phyloP scores from a whole-genome alignment of 1,140 invertebrate species.

The Lepidurus apus region DNA sequence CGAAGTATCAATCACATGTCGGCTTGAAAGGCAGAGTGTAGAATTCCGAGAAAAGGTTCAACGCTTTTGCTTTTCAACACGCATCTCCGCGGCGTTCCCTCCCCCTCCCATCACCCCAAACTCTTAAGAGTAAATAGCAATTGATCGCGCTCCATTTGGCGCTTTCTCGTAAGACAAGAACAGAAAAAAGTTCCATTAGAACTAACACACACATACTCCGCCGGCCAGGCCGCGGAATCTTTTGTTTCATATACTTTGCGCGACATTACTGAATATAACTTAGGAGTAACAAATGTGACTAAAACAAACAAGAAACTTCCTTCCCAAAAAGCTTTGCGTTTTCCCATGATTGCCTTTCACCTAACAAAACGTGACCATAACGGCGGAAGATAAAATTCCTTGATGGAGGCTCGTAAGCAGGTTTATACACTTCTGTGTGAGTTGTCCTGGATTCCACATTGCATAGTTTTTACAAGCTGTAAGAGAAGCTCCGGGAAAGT shows the following conservation, averaged over 20 bases:
- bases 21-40: neutral
- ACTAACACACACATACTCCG: neutral
- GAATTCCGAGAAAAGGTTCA: neutral
- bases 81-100: neutral
- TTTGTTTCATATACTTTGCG: neutral
- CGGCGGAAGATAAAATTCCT: too few relatives aligned
- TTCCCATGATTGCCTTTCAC: too few relatives aligned
- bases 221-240: neutral
- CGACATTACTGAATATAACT: neutral
- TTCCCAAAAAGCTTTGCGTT: too few relatives aligned
- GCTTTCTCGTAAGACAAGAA: neutral
- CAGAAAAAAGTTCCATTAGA: neutral
- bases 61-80: neutral
- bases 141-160: neutral
- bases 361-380: too few relatives aligned
- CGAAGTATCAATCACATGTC: conserved; percentile 1
- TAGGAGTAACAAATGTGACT: neutral
- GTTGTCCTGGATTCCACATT: too few relatives aligned
- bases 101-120: neutral
- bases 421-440: too few relatives aligned
- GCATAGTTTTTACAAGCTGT: too few relatives aligned
- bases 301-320: too few relatives aligned
- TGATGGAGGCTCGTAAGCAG: too few relatives aligned
- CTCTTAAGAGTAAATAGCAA: neutral
- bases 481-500: too few relatives aligned